Conservation (phyloP, 2,797 vertebrate species). For the Microctenopoma steveboyesi region DNA sequence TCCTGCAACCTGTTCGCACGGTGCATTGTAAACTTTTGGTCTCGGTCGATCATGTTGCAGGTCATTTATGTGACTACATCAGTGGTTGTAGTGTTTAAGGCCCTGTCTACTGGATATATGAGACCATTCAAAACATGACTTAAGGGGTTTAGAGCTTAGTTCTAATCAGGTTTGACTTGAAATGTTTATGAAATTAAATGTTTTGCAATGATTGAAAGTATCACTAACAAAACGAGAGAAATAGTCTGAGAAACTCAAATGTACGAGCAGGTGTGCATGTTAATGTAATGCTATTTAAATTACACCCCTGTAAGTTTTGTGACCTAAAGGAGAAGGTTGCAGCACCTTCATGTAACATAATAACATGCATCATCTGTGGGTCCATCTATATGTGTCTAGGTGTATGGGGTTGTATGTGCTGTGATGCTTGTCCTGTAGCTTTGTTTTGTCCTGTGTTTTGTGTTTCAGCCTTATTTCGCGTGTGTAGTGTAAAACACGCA, state of each 20-base stretch:
- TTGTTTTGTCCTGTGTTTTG: background rate
- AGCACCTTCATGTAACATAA: background rate
- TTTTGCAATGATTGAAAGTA: background rate
- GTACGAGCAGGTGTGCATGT: background rate
- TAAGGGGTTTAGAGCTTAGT: background rate
- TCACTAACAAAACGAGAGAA: background rate
- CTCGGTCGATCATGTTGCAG: background rate
- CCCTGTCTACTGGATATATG: background rate
- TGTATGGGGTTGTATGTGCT: conserved; percentile 7
- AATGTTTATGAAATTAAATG: too few relatives aligned
- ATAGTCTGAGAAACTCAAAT: background rate
- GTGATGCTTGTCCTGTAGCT: conserved; percentile 8
- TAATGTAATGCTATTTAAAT: background rate
- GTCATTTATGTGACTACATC: background rate
- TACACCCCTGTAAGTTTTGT: background rate
- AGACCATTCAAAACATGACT: background rate
- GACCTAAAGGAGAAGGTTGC: background rate
- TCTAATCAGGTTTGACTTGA: background rate
- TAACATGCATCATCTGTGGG: too few relatives aligned
- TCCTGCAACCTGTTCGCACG: conserved; percentile 7
- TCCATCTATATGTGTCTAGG: background rate
- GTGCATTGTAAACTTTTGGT: background rate
- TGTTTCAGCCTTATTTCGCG: background rate
- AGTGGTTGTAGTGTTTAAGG: background rate
- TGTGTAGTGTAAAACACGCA: conserved; percentile 23